Evolutionary conservation across 2,797 vertebrate species (phyloP).

Genomic region (Falco naumanni): DNA sequence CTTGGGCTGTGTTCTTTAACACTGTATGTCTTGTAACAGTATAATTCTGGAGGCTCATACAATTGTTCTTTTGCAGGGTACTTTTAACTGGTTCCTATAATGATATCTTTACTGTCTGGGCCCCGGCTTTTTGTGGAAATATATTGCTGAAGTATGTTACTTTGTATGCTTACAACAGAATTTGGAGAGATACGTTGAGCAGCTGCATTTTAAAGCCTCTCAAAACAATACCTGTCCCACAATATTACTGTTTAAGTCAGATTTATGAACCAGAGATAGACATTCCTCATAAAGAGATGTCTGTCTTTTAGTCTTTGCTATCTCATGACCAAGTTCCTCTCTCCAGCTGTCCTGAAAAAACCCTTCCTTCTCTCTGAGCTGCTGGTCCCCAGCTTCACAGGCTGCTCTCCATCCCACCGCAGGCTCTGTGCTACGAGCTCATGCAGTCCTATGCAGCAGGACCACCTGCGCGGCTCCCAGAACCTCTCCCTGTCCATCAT

Average conservation of each 20-base stretch:
- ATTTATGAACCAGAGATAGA: not conserved
- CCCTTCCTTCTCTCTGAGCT: not conserved
- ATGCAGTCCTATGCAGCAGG: accelerated
- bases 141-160: not conserved
- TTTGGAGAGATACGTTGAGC: not conserved
- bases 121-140: not conserved
- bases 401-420: accelerated
- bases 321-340: not conserved
- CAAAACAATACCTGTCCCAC: not conserved
- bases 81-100: not conserved
- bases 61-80: not conserved
- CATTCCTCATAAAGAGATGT: not conserved
- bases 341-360: not conserved
- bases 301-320: not conserved
- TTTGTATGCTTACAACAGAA: not conserved
- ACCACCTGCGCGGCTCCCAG: not conserved
- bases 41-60: not conserved
- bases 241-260: not conserved
- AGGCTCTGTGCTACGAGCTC: accelerated
- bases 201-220: not conserved
- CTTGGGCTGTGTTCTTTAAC: not conserved
- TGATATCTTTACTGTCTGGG: not conserved
- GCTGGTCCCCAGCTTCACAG: not conserved
- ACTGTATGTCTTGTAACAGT: not conserved
- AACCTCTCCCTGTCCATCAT: not conserved